Percentiles rank a stretch among this genome's conserved stretches.
phyloP scores from a whole-genome alignment of 2,113 vertebrate genomes.

The Heloderma charlesbogerti region DNA sequence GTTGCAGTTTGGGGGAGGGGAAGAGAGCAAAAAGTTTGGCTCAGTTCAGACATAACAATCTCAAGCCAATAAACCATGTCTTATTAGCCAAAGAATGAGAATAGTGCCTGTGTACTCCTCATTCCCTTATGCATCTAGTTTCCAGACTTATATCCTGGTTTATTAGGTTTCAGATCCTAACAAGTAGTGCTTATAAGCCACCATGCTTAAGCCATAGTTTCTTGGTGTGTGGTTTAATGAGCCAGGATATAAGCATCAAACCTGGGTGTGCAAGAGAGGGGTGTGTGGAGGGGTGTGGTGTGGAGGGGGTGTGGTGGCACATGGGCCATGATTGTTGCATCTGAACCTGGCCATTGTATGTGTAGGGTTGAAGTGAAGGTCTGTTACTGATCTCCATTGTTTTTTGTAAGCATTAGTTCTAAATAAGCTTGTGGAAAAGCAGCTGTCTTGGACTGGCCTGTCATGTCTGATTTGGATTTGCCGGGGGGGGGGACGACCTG shows the following conservation, averaged over 20 bases:
- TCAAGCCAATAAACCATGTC: neutral
- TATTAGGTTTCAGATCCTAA: neutral
- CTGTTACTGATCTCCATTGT: neutral
- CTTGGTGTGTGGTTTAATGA: neutral
- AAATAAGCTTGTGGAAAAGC: neutral
- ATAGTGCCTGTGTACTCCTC: neutral
- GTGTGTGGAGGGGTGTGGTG: neutral
- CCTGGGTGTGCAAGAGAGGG: neutral
- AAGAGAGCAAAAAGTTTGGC: neutral
- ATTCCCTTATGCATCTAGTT: neutral
- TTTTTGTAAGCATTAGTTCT: neutral
- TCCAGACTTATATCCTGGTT: neutral
- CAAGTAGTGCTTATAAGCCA: neutral
- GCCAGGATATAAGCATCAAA: neutral
- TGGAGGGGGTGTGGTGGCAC: neutral
- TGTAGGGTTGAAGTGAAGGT: neutral
- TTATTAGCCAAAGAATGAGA: neutral
- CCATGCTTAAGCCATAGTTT: neutral
- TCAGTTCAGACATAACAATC: neutral
- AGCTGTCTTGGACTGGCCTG: neutral
- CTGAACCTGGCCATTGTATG: neutral
- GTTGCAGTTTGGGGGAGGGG: neutral
- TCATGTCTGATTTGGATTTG: neutral
- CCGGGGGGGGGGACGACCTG: no score
- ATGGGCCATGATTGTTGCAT: neutral